Base-by-base conservation (phyloP, 2,888 invertebrate genomes). In the Netelia virgata region DNA sequence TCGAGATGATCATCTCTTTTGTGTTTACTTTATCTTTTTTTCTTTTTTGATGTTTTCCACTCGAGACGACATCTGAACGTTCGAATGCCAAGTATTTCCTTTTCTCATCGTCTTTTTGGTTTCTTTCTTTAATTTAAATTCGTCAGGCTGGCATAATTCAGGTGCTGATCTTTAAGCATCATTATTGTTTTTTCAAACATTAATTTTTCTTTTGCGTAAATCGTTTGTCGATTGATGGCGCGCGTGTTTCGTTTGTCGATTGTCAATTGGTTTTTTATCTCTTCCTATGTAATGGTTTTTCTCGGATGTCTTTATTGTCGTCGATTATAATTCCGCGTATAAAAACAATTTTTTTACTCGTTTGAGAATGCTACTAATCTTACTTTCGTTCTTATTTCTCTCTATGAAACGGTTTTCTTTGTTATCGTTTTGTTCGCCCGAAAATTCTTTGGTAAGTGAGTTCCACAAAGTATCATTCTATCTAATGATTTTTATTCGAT, bases 1-100 rank as follows among this genome's bases (percentile, higher is more conserved):
- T 88, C 73, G 87, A 86, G 87, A 87, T 89, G 86, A 85, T 69
- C 68, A 61, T 64, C 59, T 68, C 53, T 78, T 43, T 82, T 66
- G 70, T 59, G 55, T 69, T 75, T 20, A 69, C 23, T 72, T 66
- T 53, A 14, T 75, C 28, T 55, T 41, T 75, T 75, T 68, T 61
- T 75, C 61, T 61, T 50, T 74, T 43, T 20, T 28, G 43, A 64
- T 68, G 75, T 59, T 70, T 53, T 64, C 63, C 41, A 72, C 59
- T 47, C 23, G 69, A 68, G 55, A 80, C 23, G 59, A 73, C 63
- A 79, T 73, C 63, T 68, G 72, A 81, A 75, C 72, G 66, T 53
- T 73, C 50, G 72, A 77, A 68, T 20, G 80, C 79, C 79, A 66
- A 72, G 76, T 77, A 68, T 79, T 63, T 76, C 36, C 64, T 57